These are phyloP conservation scores for Lerema accius DNA, from an alignment of 1,140 invertebrate species.

Conservation along the genomic window DNA sequence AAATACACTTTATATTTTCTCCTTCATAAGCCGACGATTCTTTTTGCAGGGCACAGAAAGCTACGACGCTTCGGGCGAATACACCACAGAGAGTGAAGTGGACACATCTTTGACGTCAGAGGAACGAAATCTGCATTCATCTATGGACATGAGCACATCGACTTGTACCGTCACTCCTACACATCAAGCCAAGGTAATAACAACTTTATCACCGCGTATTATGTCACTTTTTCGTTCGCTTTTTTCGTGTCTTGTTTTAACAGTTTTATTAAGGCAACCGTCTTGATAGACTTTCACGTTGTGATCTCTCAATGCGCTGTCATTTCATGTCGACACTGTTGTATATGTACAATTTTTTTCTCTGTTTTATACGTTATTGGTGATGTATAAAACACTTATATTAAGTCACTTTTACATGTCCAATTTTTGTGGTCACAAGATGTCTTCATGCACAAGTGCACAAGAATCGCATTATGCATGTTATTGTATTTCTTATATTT, in stretches of 20 bases:
- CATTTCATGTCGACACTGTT: conserved; percentile 6
- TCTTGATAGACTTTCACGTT: conserved; percentile 26
- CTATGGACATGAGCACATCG: conserved; percentile 78
- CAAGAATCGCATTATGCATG: too few species aligned
- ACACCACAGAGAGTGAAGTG: conserved; percentile 91
- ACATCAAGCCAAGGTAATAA: conserved; percentile 72
- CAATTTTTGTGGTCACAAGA: too few species aligned
- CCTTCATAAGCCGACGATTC: too few species aligned
- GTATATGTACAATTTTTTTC: too few species aligned
- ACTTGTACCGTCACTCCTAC: conserved; percentile 77
- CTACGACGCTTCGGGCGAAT: conserved; percentile 95
- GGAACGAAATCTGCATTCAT: conserved; percentile 82
- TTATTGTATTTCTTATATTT: too few species aligned
- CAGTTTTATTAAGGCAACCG: conserved; percentile 20
- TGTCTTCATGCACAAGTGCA: too few species aligned
- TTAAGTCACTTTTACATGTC: too few species aligned
- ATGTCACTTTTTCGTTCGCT: conserved; percentile 34
- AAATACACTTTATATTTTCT: too few species aligned
- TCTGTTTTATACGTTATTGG: too few species aligned
- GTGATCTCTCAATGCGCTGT: conserved; percentile 22
- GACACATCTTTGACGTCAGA: conserved; percentile 89
- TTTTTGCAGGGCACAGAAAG: conserved; percentile 70
- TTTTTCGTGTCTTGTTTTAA: conserved; percentile 30
- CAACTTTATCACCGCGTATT: conserved; percentile 5
- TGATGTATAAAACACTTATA: too few species aligned